phyloP scores from a whole-genome alignment of 2,797 vertebrate genomes.

The Nyctalus aviator region DNA sequence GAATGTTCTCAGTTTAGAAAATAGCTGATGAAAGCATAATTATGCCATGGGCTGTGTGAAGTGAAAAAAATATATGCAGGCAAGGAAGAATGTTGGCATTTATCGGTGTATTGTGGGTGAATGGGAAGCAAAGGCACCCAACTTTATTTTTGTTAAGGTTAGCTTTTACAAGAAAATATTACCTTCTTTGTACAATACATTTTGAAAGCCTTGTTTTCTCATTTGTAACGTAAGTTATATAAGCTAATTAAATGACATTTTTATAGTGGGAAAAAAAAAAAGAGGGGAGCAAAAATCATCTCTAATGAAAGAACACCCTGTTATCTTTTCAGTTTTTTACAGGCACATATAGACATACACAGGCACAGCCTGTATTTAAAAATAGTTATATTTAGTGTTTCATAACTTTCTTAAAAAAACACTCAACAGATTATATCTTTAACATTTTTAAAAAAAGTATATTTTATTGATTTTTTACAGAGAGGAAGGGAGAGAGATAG shows the following conservation, averaged over 20 bases:
- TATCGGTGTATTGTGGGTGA: rapidly evolving
- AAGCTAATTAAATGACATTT: not conserved
- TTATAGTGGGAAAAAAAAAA: not conserved
- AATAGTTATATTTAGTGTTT: not conserved
- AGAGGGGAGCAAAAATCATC: not conserved
- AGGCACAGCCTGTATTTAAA: not conserved
- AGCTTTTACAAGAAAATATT: not conserved
- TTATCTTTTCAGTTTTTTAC: not conserved
- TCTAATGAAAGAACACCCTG: not conserved
- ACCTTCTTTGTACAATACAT: not conserved
- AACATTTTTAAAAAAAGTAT: too few relatives aligned
- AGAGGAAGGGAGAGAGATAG: too few relatives aligned
- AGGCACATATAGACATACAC: not conserved
- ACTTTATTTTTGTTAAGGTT: not conserved
- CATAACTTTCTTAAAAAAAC: not conserved
- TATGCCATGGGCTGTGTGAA: not conserved
- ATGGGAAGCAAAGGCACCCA: not conserved
- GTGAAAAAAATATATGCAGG: not conserved
- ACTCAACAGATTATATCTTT: not conserved
- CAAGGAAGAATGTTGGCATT: not conserved
- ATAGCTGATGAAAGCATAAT: not conserved
- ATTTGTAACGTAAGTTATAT: not conserved
- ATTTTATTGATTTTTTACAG: too few relatives aligned
- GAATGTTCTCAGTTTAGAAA: not conserved
- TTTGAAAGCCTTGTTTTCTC: not conserved